These are phyloP conservation scores for Adelphocoris suturalis DNA, from an alignment of 2,888 invertebrate species.

Conservation along the genomic window DNA sequence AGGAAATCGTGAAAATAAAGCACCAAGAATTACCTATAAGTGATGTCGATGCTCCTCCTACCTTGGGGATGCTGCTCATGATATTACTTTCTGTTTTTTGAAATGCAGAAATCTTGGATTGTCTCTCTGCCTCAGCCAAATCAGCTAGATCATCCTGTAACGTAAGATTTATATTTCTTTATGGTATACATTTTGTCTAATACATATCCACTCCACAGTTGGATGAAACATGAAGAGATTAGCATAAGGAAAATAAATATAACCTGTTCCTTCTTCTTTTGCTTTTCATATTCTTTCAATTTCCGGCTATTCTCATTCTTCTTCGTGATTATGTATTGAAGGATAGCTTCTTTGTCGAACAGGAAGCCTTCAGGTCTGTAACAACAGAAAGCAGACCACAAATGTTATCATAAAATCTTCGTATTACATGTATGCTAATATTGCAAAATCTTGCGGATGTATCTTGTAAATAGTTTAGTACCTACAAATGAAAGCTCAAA, in stretches of 20 bases:
- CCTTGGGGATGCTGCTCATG: constrained; percentile 78
- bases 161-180: neutral
- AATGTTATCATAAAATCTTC: too few species aligned
- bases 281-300: constrained; percentile 94
- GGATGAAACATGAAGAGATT: too few species aligned
- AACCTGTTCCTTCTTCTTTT: constrained; percentile 87
- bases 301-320: constrained; percentile 94
- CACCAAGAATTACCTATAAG: neutral
- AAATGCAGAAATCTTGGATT: constrained; percentile 88
- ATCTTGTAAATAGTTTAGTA: too few species aligned
- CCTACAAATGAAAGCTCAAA: too few species aligned
- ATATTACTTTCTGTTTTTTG: constrained; percentile 90
- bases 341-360: constrained; percentile 97
- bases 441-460: too few species aligned
- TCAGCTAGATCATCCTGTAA: constrained; percentile 82
- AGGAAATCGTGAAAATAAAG: too few species aligned
- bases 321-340: constrained; percentile 96
- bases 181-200: neutral
- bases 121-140: constrained; percentile 86
- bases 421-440: too few species aligned
- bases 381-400: constrained; percentile 55
- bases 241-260: too few species aligned
- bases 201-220: too few species aligned
- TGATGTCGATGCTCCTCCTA: neutral
- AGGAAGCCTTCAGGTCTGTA: constrained; percentile 91